Base-by-base conservation (phyloP, 2,113 vertebrate genomes). In the Saguinus midas region DNA sequence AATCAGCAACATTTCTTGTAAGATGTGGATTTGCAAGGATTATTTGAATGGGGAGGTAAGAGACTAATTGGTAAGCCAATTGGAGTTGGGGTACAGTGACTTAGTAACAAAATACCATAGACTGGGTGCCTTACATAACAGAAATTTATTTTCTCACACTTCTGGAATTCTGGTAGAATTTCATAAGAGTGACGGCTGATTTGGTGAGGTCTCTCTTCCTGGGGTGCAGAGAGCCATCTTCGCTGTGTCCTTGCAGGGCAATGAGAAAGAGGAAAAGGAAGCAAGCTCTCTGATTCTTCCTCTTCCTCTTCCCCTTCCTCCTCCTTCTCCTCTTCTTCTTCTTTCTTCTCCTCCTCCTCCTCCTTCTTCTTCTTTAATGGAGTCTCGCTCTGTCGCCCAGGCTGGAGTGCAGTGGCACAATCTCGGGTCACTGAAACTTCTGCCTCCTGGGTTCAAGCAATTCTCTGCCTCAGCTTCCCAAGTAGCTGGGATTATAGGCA, bases 321-420 rank as follows among this genome's bases (percentile, higher is more conserved):
- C 14, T 16, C 50, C 4, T 52, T 3, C 4, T 11, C 48, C 12
- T 50, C 48, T 12, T 50, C 48, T 12, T 13, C 12, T 12, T 13
- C 12, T 12, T 14, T 14, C 20, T 27, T 16, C 50, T 52, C 1
- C 3, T 52, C 6, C 52, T 52, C 1, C 14, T 18, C 1, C 5
- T 17, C 2, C 48, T 48, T 2, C 48, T 48, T 48, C 48, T 52
- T 52, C 4, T 52, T 17, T 0, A 5, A 52, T 52, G 16, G 52
- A 52, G 1, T 52, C 16, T 52, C 16, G 3, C 16, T 52, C 52
- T 52, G 52, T 52, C 14, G 3, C 52, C 52, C 52, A 52, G 52
- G 52, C 52, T 52, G 52, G 52, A 52, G 52, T 52, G 52, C 52
- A 17, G 52, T 52, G 52, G 52, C 16, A 52, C 52, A 52, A 52